Conservation (phyloP, 2,888 invertebrate species). For the Trilocha varians region DNA sequence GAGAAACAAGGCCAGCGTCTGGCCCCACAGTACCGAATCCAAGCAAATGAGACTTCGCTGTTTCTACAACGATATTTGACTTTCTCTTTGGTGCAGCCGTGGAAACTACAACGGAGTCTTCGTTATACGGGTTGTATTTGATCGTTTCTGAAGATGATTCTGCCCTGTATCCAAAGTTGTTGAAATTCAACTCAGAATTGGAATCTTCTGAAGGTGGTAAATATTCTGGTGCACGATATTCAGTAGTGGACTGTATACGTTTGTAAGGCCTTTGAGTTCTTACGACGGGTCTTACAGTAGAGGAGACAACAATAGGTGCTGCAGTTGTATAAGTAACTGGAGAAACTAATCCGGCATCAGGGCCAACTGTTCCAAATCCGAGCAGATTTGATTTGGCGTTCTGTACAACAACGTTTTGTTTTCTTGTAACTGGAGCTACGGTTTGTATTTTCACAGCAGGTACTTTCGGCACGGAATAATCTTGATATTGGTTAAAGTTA, state of each 20-base stretch:
- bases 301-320: slow-evolving; percentile 35
- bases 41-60: slow-evolving; percentile 48
- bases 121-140: slow-evolving; percentile 40
- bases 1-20: slow-evolving; percentile 46
- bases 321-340: slow-evolving; percentile 45
- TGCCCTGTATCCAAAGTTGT: slow-evolving; percentile 30
- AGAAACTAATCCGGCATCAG: slow-evolving; percentile 55
- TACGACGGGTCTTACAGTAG: slow-evolving; percentile 32
- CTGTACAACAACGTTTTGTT: slow-evolving; percentile 58
- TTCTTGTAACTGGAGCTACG: slow-evolving; percentile 33
- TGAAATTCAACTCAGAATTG: slow-evolving; percentile 26
- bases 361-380: slow-evolving; percentile 61
- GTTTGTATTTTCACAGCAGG: slow-evolving; percentile 21
- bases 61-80: slow-evolving; percentile 53
- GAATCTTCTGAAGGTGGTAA: slow-evolving; percentile 42
- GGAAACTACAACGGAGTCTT: slow-evolving; percentile 23
- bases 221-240: slow-evolving; percentile 45
- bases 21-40: slow-evolving; percentile 48
- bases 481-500: slow-evolving; percentile 45
- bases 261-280: slow-evolving; percentile 32
- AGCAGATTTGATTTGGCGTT: slow-evolving; percentile 56
- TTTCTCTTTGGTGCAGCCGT: slow-evolving; percentile 34
- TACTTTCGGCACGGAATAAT: slow-evolving; percentile 24
- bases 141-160: slow-evolving; percentile 22
- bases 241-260: slow-evolving; percentile 36